phyloP scores from a whole-genome alignment of 2,113 vertebrate genomes.

The Xiphophorus hellerii region DNA sequence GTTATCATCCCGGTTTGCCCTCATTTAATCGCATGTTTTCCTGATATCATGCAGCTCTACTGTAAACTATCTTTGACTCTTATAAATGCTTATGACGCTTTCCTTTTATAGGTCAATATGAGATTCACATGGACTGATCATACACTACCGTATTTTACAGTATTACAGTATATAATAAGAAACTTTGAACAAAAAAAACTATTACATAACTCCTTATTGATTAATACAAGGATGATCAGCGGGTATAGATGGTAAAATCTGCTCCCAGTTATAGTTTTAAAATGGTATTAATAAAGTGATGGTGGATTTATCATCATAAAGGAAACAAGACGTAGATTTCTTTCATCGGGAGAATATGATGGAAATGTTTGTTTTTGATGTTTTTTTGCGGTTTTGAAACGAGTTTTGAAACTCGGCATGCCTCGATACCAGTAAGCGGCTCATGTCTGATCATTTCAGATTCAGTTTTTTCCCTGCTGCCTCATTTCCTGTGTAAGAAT shows the following conservation, averaged over 20 bases:
- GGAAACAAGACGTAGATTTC: no score
- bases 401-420: not conserved
- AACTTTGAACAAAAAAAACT: not conserved
- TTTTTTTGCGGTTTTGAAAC: no score
- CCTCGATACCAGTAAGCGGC: not conserved
- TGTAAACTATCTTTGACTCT: no score
- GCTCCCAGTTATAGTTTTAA: not conserved
- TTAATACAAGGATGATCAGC: not conserved
- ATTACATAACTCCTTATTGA: no score
- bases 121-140: not conserved
- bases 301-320: not conserved
- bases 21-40: no score
- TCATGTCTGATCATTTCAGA: not conserved
- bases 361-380: not conserved
- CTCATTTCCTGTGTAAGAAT: not conserved
- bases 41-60: no score
- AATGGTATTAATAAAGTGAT: not conserved
- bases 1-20: no score
- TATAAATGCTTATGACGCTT: no score
- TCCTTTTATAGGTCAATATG: not conserved
- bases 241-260: not conserved
- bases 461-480: not conserved
- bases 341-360: not conserved
- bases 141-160: not conserved
- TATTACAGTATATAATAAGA: not conserved